phyloP scores from a whole-genome alignment of 2,888 invertebrate genomes.

The Luffia ferchaultella region DNA sequence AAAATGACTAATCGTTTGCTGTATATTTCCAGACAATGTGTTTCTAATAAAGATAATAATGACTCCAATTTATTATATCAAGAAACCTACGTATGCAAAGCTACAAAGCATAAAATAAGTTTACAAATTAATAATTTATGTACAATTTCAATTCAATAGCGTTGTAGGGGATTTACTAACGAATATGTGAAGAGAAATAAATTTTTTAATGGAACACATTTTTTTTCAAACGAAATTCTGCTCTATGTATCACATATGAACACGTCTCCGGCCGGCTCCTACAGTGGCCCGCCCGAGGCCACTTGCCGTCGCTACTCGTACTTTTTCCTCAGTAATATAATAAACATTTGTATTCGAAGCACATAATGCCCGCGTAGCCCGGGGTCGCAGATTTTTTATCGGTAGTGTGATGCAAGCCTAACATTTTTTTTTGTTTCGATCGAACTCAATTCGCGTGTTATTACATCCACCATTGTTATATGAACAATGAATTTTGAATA shows the following conservation, averaged over 20 bases:
- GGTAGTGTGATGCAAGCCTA: slow-evolving; percentile 6
- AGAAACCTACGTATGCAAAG: too few relatives aligned
- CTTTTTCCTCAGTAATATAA: slow-evolving; percentile 23
- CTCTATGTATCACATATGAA: not conserved
- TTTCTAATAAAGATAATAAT: too few relatives aligned
- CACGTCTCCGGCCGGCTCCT: not conserved
- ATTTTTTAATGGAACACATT: too few relatives aligned
- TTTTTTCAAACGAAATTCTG: too few relatives aligned
- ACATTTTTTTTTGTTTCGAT: not conserved
- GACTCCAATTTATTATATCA: too few relatives aligned
- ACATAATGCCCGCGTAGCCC: slow-evolving; percentile 11
- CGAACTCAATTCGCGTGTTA: not conserved
- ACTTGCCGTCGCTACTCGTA: not conserved
- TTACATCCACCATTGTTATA: not conserved
- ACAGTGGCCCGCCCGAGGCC: not conserved
- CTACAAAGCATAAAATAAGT: too few relatives aligned
- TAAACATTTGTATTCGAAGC: slow-evolving; percentile 60
- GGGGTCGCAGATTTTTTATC: slow-evolving; percentile 4
- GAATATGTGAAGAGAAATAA: too few relatives aligned
- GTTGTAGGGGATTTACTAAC: too few relatives aligned
- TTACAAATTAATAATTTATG: too few relatives aligned
- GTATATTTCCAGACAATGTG: too few relatives aligned
- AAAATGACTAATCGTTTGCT: too few relatives aligned
- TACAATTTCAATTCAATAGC: too few relatives aligned
- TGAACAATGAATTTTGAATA: not conserved